These are phyloP conservation scores for Aspidiotus rigidus DNA, from an alignment of 2,888 invertebrate genomes.

Conservation along the genomic window DNA sequence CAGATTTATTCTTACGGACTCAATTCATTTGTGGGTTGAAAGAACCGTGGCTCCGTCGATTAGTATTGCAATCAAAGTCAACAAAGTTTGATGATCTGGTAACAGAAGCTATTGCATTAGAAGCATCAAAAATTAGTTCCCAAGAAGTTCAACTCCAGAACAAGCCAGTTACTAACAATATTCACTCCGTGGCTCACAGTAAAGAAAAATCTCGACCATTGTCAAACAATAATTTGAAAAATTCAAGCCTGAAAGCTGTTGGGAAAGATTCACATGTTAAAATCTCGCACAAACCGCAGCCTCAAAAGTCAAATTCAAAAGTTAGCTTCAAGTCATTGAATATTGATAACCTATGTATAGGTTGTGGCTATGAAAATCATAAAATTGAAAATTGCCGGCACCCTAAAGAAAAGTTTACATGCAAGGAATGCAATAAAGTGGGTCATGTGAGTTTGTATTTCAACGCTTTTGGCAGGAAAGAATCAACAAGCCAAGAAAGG, in stretches of 20 bases:
- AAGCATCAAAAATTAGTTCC: neutral
- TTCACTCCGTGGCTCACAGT: neutral
- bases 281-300: neutral
- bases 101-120: constrained; percentile 4
- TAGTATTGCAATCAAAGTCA: neutral
- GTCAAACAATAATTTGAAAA: neutral
- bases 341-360: neutral
- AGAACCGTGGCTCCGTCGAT: neutral
- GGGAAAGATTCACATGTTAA: neutral
- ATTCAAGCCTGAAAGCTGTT: neutral
- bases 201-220: neutral
- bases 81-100: constrained; percentile 9
- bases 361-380: neutral
- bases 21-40: neutral
- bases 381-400: neutral
- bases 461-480: neutral
- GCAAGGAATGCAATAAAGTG: neutral
- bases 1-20: neutral
- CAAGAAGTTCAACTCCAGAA: constrained; percentile 8
- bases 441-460: constrained; percentile 9
- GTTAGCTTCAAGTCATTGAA: neutral
- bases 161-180: neutral
- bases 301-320: neutral
- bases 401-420: neutral
- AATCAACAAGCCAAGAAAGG: constrained; percentile 4